A percentile compares a stretch with the other conserved stretches of the same genome.
Evolutionary conservation across 2,888 invertebrate species (phyloP).

Genomic region (Drosophila meridiana): DNA sequence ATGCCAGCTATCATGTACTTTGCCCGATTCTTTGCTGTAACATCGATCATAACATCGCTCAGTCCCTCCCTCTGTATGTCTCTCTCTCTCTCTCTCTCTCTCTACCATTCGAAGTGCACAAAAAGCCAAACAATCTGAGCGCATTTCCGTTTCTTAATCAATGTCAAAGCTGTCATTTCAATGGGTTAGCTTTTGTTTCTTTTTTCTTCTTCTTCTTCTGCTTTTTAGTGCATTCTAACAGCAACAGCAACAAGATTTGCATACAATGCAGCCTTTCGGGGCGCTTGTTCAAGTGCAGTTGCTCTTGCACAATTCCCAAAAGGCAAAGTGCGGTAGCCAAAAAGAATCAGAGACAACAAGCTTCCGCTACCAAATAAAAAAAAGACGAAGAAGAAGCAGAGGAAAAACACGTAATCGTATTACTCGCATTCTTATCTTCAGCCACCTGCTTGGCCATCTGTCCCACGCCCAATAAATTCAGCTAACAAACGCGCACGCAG

Average conservation of each 20-base stretch:
- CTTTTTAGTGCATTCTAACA: conserved; percentile 33
- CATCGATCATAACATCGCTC: conserved; percentile 36
- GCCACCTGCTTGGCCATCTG: conserved; percentile 57
- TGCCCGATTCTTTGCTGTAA: conserved; percentile 42
- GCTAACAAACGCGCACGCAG: conserved; percentile 51
- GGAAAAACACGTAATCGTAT: conserved; percentile 23
- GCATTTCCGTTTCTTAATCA: conserved; percentile 78
- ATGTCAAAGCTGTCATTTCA: conserved; percentile 73
- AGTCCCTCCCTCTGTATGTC: neutral
- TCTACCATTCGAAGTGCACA: conserved; percentile 16
- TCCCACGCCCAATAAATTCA: conserved; percentile 71
- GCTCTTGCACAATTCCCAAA: conserved; percentile 66
- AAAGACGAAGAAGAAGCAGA: conserved; percentile 12
- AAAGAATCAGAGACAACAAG: conserved; percentile 12
- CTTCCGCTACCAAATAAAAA: conserved; percentile 13
- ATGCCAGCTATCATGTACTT: conserved; percentile 36
- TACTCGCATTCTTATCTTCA: conserved; percentile 44
- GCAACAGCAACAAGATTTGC: conserved; percentile 50
- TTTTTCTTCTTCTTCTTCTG: neutral
- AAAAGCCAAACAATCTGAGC: conserved; percentile 61
- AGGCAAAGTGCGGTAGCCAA: conserved; percentile 21
- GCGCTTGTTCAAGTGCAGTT: conserved; percentile 66
- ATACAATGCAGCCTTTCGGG: conserved; percentile 63
- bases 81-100: neutral
- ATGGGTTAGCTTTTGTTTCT: conserved; percentile 50